phyloP scores from a whole-genome alignment of 1,140 invertebrate genomes.

The Neocloeon triangulifer region DNA sequence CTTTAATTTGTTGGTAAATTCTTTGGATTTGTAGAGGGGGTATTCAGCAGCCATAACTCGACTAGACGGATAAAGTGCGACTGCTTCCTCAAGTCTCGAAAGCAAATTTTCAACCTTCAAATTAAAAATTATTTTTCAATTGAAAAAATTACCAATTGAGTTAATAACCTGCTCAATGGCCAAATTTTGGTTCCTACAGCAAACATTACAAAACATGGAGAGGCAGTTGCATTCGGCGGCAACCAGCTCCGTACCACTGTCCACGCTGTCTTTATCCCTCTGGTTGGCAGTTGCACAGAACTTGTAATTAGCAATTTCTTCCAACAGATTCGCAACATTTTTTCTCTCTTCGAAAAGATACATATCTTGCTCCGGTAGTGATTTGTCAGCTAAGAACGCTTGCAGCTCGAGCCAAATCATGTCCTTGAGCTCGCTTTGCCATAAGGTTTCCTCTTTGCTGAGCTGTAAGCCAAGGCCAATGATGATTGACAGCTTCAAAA shows the following conservation, averaged over 20 bases:
- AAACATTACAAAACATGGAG: constrained; percentile 41
- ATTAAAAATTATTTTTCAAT: no score
- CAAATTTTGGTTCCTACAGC: constrained; percentile 37
- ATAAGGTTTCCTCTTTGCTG: constrained; percentile 58
- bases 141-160: no score
- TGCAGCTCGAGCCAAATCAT: constrained; percentile 76
- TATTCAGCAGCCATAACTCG: constrained; percentile 49
- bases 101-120: constrained; percentile 44
- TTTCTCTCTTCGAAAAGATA: constrained; percentile 48
- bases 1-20: constrained; percentile 41
- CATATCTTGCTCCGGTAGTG: constrained; percentile 47
- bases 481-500: constrained; percentile 6
- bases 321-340: constrained; percentile 38
- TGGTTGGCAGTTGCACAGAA: background rate
- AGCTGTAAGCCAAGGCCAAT: constrained; percentile 23
- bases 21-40: constrained; percentile 37
- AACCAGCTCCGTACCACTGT: background rate
- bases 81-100: constrained; percentile 35
- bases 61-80: constrained; percentile 64
- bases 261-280: background rate
- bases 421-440: constrained; percentile 73
- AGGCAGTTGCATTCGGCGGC: constrained; percentile 23
- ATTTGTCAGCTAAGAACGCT: constrained; percentile 50
- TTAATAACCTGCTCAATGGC: constrained; percentile 51
- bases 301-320: constrained; percentile 48